phyloP scores from a whole-genome alignment of 2,888 invertebrate genomes.

The Mesochorus sp. region DNA sequence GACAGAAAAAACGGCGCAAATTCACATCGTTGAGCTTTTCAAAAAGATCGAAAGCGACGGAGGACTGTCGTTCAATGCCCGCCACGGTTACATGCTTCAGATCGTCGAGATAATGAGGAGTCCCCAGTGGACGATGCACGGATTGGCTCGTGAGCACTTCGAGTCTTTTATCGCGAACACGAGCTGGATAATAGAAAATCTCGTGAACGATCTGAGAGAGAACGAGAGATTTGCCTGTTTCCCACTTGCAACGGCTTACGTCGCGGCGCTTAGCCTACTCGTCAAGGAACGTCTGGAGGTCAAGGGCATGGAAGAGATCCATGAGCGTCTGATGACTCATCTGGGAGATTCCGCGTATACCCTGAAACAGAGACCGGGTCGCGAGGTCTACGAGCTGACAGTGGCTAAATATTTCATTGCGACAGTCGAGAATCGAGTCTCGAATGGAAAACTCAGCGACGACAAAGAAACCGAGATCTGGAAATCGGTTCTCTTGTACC shows the following conservation, averaged over 20 bases:
- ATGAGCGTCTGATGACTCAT: slow-evolving; percentile 63
- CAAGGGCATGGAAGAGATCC: slow-evolving; percentile 56
- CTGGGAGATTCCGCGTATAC: slow-evolving; percentile 59
- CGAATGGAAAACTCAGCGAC: not conserved
- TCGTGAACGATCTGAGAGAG: slow-evolving; percentile 69
- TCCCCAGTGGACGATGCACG: slow-evolving; percentile 59
- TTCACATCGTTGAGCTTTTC: slow-evolving; percentile 77
- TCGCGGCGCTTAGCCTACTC: slow-evolving; percentile 69
- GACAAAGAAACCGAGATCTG: slow-evolving; percentile 47
- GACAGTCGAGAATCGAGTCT: slow-evolving; percentile 23
- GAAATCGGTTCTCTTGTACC: slow-evolving; percentile 64
- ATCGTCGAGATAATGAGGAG: slow-evolving; percentile 80
- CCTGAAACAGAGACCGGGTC: slow-evolving; percentile 73
- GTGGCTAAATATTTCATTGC: slow-evolving; percentile 67
- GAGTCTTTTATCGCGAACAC: slow-evolving; percentile 65
- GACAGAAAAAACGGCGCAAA: slow-evolving; percentile 77
- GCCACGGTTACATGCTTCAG: slow-evolving; percentile 87
- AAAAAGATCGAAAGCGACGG: too few relatives aligned
- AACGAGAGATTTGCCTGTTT: slow-evolving; percentile 69
- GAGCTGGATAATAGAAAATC: slow-evolving; percentile 69
- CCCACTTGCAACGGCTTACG: slow-evolving; percentile 73
- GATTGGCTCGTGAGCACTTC: slow-evolving; percentile 61
- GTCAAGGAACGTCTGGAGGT: slow-evolving; percentile 41
- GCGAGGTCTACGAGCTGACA: slow-evolving; percentile 73
- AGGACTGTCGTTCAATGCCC: slow-evolving; percentile 82